Base-by-base conservation (phyloP, 2,113 vertebrate genomes). In the Paratilapia polleni region DNA sequence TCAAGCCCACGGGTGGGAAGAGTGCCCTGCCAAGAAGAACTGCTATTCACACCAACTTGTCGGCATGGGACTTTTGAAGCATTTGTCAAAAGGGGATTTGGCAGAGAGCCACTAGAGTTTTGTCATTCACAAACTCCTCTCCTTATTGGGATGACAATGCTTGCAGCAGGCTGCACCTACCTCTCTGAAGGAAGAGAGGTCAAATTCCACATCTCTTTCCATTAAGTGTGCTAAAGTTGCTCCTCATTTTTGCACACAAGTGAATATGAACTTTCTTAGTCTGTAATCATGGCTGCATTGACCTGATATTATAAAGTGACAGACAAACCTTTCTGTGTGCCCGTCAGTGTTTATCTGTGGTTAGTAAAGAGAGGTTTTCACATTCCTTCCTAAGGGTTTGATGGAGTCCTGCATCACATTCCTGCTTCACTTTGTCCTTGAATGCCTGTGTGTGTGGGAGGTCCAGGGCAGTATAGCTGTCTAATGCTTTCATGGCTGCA, bases 1-100 rank as follows among this genome's bases (percentile, higher is more conserved):
- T 92, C 89, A 80, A 82, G 84, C 85, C 89, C 85, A 84, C 81
- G 84, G 89, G 88, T 85, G 78, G 81, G 57, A 78, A 58, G 90
- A 36, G 79, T 38, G 75, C 83, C 82, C 82, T 68, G 86, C 80
- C 82, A 87, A 89, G 86, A 82, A 82, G 90, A 88, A 83, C 86
- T 56, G 85, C 91, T 88, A 83, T 94, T 95, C 94, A 95, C 91
- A 93, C 91, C 89, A 81, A 81, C 78, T 83, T 93, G 92, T 91
- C 94, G 82, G 94, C 91, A 79, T 90, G 93, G 86, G 86, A 91
- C 91, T 92, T 94, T 93, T 90, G 90, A 93, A 94, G 93, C 77
- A 58, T 91, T 93, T 87, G 91, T 93, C 90, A 93, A 92, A 91
- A 89, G 79, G 80, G 90, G 91, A 87, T 94, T 94, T 94, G 93